phyloP scores from a whole-genome alignment of 2,113 vertebrate species.

The Amblyopsis rosae region DNA sequence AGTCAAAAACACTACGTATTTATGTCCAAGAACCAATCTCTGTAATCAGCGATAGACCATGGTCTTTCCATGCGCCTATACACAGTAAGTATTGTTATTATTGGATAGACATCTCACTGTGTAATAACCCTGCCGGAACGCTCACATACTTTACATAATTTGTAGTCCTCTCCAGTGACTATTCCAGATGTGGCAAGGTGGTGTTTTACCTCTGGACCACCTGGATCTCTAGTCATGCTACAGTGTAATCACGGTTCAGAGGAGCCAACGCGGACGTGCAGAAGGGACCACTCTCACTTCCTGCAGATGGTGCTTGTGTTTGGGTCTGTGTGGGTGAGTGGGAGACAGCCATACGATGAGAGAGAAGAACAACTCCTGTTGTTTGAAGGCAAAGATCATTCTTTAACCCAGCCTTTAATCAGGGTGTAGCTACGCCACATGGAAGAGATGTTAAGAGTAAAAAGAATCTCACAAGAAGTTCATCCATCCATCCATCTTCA shows the following conservation, averaged over 20 bases:
- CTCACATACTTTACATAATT: not conserved
- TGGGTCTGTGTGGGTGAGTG: constrained; percentile 6
- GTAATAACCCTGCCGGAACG: not conserved
- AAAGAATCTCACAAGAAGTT: too few species aligned
- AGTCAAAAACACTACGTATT: not conserved
- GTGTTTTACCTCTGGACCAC: constrained; percentile 29
- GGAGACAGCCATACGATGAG: not conserved
- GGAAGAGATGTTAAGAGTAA: too few species aligned
- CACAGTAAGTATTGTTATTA: not conserved
- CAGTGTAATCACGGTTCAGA: constrained; percentile 75
- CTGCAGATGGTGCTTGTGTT: constrained; percentile 21
- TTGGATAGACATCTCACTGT: not conserved
- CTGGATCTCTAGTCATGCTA: constrained; percentile 14
- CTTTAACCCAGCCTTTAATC: too few species aligned
- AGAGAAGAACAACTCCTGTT: not conserved
- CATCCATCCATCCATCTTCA: too few species aligned
- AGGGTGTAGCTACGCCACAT: too few species aligned
- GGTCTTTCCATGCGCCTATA: not conserved
- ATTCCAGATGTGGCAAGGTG: not conserved
- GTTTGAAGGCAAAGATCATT: not conserved
- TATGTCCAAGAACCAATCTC: not conserved
- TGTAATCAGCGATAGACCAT: not conserved
- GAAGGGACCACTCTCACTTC: constrained; percentile 3
- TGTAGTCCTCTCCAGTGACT: not conserved
- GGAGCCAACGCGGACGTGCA: constrained; percentile 62